Base-by-base conservation (phyloP, 2,888 invertebrate genomes). In the Limnephilus auricula region DNA sequence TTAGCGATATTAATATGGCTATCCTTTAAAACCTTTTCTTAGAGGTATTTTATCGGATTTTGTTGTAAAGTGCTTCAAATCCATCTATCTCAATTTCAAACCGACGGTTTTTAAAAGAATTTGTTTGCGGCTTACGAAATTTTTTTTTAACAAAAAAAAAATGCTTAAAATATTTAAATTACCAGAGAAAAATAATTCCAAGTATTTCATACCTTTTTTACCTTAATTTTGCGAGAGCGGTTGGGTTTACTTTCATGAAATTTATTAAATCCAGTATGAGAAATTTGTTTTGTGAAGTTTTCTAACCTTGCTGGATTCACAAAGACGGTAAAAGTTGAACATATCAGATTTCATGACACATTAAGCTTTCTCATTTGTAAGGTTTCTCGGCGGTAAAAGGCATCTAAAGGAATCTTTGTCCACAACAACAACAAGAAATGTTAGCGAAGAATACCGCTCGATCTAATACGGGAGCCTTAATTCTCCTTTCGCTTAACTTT, bases 351-450 rank as follows among this genome's bases (percentile, higher is more conserved):
- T 80, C 80, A 32, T 80, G 80, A 80, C 32, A 32, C 80, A 65
- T 65, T 80, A 30, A 80, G 80, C 32, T 80, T 80, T 80, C 15
- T 32, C 80, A 80, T 80, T 80, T 80, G 31, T 80, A 80, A 80
- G 80, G 80, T 80, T 80, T 80, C 80, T 25, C 65, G 65, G 9
- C 25, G 65, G 65, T 2, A 65, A 40, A 50, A 50, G 18, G 50
- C 50, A 50, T 50, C 50, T 50, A 50, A 65, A 65, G 65, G 65
- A 1, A 65, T 65, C 65, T 65, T 65, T n/a, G 25, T 65, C 25
- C 65, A 25, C 25, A 65, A 25, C 65, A 65, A 65, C 65, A 65
- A n/a, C 65, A 65, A 25, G 65, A 9, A 65, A 65, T 65, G 1
- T 18, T 65, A 0, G 65, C 0, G 25, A 65, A 65, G 25, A 65